These are phyloP conservation scores for Malurus leucopterus DNA, from an alignment of 2,797 vertebrate species.

Conservation along the genomic window DNA sequence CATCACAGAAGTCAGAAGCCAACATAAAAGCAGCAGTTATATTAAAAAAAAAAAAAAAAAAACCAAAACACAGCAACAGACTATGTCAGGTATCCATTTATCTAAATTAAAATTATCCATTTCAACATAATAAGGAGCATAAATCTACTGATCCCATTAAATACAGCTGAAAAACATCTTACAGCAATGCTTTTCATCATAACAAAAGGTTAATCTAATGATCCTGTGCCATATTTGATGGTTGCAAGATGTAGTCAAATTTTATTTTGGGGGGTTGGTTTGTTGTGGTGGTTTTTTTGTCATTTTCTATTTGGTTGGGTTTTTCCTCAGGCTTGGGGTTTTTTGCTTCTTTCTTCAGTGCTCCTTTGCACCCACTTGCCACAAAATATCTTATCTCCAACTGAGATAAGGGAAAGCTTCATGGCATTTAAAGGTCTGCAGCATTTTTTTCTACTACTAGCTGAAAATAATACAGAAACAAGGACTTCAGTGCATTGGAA, in stretches of 20 bases:
- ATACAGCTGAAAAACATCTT: slow-evolving; percentile 21
- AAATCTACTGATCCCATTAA: slow-evolving; percentile 32
- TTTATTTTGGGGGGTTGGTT: neutral
- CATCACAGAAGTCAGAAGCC: slow-evolving; percentile 10
- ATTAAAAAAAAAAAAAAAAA: neutral
- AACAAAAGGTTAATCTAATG: slow-evolving; percentile 41
- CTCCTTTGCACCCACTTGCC: neutral
- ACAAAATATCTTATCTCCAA: neutral
- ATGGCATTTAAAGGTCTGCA: neutral
- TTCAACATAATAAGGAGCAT: neutral
- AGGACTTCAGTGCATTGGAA: neutral
- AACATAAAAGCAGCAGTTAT: slow-evolving; percentile 21
- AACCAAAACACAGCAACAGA: neutral
- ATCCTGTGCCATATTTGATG: neutral
- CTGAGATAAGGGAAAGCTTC: neutral
- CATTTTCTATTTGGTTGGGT: neutral
- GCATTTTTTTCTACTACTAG: neutral
- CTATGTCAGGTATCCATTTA: neutral
- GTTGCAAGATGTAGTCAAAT: neutral
- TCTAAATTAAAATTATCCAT: slow-evolving; percentile 37
- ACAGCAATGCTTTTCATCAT: neutral
- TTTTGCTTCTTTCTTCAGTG: neutral
- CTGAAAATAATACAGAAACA: neutral
- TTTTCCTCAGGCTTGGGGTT: neutral
- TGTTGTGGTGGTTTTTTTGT: neutral